These are phyloP conservation scores for Bellardia pandia DNA, from an alignment of 2,888 invertebrate genomes.

Conservation along the genomic window DNA sequence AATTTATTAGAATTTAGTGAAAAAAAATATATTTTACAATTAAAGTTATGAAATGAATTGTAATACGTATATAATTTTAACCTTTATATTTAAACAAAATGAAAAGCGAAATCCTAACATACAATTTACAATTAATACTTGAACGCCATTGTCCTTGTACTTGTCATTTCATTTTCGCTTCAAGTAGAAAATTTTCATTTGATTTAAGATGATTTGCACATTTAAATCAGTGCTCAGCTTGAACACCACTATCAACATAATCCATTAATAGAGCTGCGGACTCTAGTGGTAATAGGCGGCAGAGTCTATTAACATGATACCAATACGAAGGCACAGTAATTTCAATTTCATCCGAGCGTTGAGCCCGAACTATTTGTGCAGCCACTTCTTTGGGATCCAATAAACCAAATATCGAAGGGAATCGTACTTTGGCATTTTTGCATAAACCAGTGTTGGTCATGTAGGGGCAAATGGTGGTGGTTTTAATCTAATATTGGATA, in stretches of 20 bases:
- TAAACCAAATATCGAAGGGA: conserved; percentile 88
- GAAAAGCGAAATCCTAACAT: conserved; percentile 8
- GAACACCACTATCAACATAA: conserved; percentile 88
- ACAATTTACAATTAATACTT: conserved; percentile 2
- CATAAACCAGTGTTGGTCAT: conserved; percentile 95
- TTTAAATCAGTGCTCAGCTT: conserved; percentile 84
- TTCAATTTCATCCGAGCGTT: conserved; percentile 87
- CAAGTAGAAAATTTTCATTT: not conserved
- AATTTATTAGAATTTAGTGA: too few species aligned
- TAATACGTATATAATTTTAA: not conserved
- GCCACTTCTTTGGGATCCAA: conserved; percentile 88
- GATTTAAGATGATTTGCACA: not conserved
- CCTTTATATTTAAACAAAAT: conserved; percentile 7
- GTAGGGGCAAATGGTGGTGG: conserved; percentile 94
- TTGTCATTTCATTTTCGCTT: not conserved
- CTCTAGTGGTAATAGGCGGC: conserved; percentile 86
- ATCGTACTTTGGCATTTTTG: conserved; percentile 90
- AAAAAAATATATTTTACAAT: not conserved
- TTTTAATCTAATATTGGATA: conserved; percentile 86
- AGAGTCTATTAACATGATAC: conserved; percentile 86
- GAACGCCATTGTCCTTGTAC: not conserved
- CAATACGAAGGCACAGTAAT: conserved; percentile 88
- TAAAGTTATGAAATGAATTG: not conserved
- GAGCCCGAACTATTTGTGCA: conserved; percentile 88
- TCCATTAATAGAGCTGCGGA: conserved; percentile 86